Conservation (phyloP, 2,888 invertebrate genomes). For the Drosophila villosipedis region DNA sequence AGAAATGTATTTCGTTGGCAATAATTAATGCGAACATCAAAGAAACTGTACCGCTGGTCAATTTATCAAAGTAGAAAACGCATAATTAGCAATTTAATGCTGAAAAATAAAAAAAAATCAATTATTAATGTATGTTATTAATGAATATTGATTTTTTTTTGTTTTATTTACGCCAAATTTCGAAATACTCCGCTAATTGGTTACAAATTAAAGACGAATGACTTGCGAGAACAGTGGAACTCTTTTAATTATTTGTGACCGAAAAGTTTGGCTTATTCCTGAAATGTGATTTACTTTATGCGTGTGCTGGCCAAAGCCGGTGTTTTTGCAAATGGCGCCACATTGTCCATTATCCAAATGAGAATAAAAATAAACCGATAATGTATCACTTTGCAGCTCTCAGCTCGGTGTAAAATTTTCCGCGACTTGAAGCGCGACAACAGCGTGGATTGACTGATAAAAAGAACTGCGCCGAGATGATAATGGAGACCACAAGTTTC, state of each 20-base stretch:
- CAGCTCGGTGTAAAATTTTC: slow-evolving; percentile 43
- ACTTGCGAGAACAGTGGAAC: not conserved
- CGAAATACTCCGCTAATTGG: not conserved
- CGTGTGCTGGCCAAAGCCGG: slow-evolving; percentile 23
- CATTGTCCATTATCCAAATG: slow-evolving; percentile 24
- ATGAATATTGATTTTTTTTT: slow-evolving; percentile 1
- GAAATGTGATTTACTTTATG: slow-evolving; percentile 16
- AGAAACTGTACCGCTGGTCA: slow-evolving; percentile 1
- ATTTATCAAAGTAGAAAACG: slow-evolving; percentile 1
- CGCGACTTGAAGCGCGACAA: slow-evolving; percentile 67
- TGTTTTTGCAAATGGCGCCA: slow-evolving; percentile 16
- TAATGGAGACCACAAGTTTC: slow-evolving; percentile 55
- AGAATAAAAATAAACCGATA: not conserved
- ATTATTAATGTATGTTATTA: not conserved
- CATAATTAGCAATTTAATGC: not conserved
- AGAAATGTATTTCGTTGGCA: not conserved
- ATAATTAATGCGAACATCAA: not conserved
- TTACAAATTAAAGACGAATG: slow-evolving; percentile 3
- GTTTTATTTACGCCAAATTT: not conserved
- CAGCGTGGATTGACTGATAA: slow-evolving; percentile 73
- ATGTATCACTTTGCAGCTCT: not conserved
- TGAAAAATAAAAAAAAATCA: not conserved
- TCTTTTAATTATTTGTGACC: not conserved
- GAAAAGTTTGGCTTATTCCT: not conserved
- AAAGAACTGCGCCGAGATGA: slow-evolving; percentile 77